Conservation (phyloP, 2,113 vertebrate genomes). For the Toxostoma redivivum region DNA sequence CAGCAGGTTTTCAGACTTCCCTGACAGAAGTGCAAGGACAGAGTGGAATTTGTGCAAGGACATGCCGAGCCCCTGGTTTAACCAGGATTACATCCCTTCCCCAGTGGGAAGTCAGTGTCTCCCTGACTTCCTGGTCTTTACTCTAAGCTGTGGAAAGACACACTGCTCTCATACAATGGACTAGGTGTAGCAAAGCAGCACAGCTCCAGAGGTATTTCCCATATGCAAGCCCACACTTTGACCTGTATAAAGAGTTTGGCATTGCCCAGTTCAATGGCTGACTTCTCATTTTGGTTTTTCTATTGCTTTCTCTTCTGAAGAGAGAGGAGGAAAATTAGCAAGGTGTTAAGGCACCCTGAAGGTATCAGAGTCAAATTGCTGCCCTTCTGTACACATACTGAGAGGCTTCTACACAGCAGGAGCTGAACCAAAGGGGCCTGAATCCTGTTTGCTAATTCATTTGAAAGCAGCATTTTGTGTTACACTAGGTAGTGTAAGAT, state of each 20-base stretch:
- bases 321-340: background rate
- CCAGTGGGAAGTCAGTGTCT: background rate
- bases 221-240: background rate
- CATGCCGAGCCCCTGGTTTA: background rate
- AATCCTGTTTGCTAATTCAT: background rate
- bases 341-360: background rate
- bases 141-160: background rate
- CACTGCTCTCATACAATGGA: background rate
- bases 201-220: background rate
- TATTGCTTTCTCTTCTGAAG: background rate
- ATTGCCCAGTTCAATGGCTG: background rate
- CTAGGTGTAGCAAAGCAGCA: background rate
- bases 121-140: background rate
- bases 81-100: background rate
- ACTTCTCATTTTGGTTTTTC: background rate
- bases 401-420: background rate
- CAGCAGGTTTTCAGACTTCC: background rate
- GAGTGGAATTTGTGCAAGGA: conserved; percentile 29
- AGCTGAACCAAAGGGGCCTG: background rate
- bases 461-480: background rate
- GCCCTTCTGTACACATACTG: background rate
- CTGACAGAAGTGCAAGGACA: background rate
- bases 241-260: background rate
- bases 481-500: background rate
- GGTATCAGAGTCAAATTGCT: background rate